Percentiles rank a stretch among this genome's conserved stretches.
Conservation (phyloP, 2,888 invertebrate genomes). For the Caenorhabditis sp. region DNA sequence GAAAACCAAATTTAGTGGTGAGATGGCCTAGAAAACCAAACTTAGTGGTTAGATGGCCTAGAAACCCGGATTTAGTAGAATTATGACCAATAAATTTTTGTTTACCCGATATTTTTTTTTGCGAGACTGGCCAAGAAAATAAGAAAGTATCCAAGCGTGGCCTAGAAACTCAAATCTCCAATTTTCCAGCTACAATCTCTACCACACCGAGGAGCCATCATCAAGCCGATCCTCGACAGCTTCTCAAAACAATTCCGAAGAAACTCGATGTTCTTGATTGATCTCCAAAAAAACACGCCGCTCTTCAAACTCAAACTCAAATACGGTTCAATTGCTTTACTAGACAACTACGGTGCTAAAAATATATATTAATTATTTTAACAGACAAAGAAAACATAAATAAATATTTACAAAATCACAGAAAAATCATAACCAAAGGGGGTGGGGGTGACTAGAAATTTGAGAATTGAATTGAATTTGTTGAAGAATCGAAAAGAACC, state of each 20-base stretch:
- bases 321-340: constrained; percentile 2
- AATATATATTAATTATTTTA: neutral
- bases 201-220: constrained; percentile 45
- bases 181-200: constrained; percentile 43
- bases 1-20: too few relatives aligned
- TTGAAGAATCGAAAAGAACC: constrained; percentile 27
- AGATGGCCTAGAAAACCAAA: too few relatives aligned
- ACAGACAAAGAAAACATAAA: neutral
- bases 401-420: neutral
- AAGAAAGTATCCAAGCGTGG: too few relatives aligned
- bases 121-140: too few relatives aligned
- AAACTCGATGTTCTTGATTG: constrained; percentile 23
- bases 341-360: neutral
- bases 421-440: neutral
- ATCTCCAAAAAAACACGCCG: neutral
- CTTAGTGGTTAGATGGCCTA: too few relatives aligned
- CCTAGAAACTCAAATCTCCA: too few relatives aligned
- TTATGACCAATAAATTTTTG: too few relatives aligned
- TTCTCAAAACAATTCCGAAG: constrained; percentile 47
- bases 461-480: constrained; percentile 2
- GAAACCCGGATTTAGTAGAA: too few relatives aligned
- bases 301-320: neutral
- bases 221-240: constrained; percentile 44
- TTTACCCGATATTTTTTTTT: too few relatives aligned
- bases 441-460: neutral